Evolutionary conservation across 2,888 invertebrate genomes (phyloP).

Genomic region (Chaetogeoica ovagalla): DNA sequence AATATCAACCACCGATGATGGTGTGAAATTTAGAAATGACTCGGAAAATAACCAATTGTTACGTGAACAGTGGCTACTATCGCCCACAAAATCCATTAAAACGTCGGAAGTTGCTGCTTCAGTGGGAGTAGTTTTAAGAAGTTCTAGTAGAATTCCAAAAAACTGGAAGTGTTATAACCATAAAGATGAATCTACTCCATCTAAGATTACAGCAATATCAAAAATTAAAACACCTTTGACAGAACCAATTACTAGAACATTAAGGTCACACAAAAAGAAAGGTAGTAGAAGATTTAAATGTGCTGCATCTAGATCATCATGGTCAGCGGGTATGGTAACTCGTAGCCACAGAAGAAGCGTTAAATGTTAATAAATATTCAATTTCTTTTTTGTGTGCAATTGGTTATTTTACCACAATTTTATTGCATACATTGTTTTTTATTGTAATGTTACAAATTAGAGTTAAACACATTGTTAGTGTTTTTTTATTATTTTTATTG

Average conservation of each 20-base stretch:
- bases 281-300: slow-evolving; percentile 21
- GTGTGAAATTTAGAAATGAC: slow-evolving; percentile 24
- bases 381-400: background rate
- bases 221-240: slow-evolving; percentile 47
- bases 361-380: slow-evolving; percentile 15
- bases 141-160: slow-evolving; percentile 44
- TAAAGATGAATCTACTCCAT: slow-evolving; percentile 30
- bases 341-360: slow-evolving; percentile 47
- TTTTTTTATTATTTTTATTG: background rate
- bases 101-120: slow-evolving; percentile 15
- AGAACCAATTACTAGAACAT: slow-evolving; percentile 50
- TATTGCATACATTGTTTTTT: slow-evolving; percentile 16
- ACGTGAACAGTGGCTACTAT: slow-evolving; percentile 21
- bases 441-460: background rate
- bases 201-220: slow-evolving; percentile 28
- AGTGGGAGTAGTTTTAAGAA: slow-evolving; percentile 47
- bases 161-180: slow-evolving; percentile 18
- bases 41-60: slow-evolving; percentile 47
- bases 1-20: background rate
- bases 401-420: background rate
- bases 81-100: slow-evolving; percentile 27
- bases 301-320: slow-evolving; percentile 20
- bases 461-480: background rate
- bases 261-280: slow-evolving; percentile 46
- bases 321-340: slow-evolving; percentile 42